Percentiles rank a stretch among this genome's conserved stretches.
phyloP scores from a whole-genome alignment of 30 jellyfish, hydroid and myxozoan species.

The Turritopsis dohrnii region DNA sequence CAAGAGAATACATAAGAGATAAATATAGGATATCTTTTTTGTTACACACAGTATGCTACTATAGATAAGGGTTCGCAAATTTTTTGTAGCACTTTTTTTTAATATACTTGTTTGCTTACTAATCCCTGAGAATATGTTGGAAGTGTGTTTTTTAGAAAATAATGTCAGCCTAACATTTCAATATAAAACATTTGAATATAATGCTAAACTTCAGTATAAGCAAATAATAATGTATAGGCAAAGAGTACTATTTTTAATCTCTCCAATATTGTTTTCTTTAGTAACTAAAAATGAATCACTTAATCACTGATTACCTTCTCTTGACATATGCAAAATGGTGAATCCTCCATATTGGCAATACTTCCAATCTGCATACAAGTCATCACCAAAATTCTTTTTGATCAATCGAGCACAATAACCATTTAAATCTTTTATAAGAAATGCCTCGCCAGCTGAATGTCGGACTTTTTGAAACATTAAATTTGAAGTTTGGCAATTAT shows the following conservation, averaged over 20 bases:
- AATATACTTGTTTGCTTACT: neutral
- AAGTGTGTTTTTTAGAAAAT: no score
- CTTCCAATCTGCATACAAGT: constrained; percentile 43
- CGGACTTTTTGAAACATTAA: constrained; percentile 39
- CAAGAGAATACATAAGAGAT: neutral
- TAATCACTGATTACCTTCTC: constrained; percentile 14
- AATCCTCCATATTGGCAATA: constrained; percentile 62
- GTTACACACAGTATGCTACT: neutral
- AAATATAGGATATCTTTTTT: neutral
- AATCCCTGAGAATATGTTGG: no score
- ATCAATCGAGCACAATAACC: constrained; percentile 65
- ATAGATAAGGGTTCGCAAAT: neutral
- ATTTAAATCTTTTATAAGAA: constrained; percentile 46
- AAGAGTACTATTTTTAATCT: no score
- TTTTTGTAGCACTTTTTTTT: neutral
- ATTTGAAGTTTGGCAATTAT: constrained; percentile 13
- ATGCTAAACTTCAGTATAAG: no score
- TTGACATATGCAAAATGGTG: constrained; percentile 34
- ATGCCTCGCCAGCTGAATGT: constrained; percentile 32
- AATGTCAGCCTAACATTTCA: no score
- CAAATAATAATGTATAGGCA: no score
- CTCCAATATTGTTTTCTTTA: no score
- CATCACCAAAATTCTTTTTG: constrained; percentile 17
- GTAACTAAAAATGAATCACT: neutral
- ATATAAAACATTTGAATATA: no score